Conservation (phyloP, 2,888 invertebrate genomes). For the Lasius fuliginosus region DNA sequence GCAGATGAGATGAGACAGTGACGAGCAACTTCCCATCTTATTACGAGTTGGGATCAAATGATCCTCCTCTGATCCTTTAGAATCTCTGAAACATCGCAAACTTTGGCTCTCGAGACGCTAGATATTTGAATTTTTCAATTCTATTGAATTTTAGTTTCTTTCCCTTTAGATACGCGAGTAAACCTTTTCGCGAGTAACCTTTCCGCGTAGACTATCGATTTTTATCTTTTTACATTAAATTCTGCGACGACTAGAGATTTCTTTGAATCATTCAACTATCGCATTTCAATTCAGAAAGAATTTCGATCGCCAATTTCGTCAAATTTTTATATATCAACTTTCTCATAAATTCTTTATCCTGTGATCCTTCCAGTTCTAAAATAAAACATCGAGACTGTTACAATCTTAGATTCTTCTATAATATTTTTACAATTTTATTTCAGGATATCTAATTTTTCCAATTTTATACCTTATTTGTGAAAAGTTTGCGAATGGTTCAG, state of each 20-base stretch:
- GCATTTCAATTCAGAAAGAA: background rate
- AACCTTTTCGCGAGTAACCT: background rate
- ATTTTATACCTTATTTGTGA: background rate
- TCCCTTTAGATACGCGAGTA: too few relatives aligned
- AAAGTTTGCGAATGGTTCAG: background rate
- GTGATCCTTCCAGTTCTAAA: background rate
- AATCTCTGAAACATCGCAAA: background rate
- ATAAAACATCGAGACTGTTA: background rate
- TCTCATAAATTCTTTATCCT: background rate
- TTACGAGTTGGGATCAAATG: background rate
- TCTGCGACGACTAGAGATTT: background rate
- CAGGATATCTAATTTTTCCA: background rate
- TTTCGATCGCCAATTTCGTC: background rate
- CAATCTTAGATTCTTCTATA: background rate
- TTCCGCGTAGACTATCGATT: background rate
- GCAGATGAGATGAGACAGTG: conserved; percentile 28
- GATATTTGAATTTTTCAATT: background rate
- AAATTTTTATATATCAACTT: background rate
- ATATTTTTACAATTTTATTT: background rate
- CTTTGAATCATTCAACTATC: background rate
- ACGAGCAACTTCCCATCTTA: conserved; percentile 17
- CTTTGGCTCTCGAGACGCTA: background rate
- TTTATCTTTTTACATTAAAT: background rate
- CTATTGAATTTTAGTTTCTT: too few relatives aligned
- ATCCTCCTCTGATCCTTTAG: background rate